These are phyloP conservation scores for Formica exsecta DNA, from an alignment of 1,140 invertebrate species.

Conservation along the genomic window DNA sequence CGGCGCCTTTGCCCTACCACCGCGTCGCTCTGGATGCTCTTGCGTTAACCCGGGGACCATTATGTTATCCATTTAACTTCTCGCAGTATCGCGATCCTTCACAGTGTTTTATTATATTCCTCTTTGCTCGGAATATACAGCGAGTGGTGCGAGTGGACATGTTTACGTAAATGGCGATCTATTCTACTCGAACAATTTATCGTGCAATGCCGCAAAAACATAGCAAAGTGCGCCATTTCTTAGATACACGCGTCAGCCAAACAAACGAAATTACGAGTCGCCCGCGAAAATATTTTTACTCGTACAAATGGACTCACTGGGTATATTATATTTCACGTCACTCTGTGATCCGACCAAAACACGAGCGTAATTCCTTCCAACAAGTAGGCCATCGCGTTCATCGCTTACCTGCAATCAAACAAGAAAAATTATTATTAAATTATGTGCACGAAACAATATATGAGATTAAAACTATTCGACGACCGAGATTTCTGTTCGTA, in stretches of 20 bases:
- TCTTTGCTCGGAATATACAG: not conserved
- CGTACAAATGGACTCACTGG: slow-evolving; percentile 8
- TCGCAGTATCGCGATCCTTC: slow-evolving; percentile 68
- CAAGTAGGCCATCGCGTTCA: slow-evolving; percentile 56
- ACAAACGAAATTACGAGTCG: slow-evolving; percentile 31
- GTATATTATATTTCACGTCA: slow-evolving; percentile 4
- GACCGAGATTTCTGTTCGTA: not conserved
- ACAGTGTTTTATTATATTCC: slow-evolving; percentile 64
- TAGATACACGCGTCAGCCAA: slow-evolving; percentile 17
- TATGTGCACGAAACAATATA: slow-evolving; percentile 27
- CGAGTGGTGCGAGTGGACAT: slow-evolving; percentile 15
- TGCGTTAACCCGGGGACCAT: slow-evolving; percentile 73
- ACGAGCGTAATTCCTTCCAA: slow-evolving; percentile 8
- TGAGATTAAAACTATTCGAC: not conserved
- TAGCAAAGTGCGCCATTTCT: slow-evolving; percentile 25
- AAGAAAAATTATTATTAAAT: slow-evolving; percentile 55
- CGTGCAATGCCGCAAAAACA: slow-evolving; percentile 4
- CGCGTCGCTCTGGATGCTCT: slow-evolving; percentile 50
- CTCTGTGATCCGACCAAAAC: not conserved
- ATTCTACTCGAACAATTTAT: slow-evolving; percentile 35
- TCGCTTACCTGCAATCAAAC: slow-evolving; percentile 58
- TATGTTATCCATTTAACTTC: slow-evolving; percentile 77
- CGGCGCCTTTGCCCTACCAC: slow-evolving; percentile 68
- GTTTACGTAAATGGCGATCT: slow-evolving; percentile 54
- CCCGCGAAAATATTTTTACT: slow-evolving; percentile 35